These are phyloP conservation scores for Brenthis hecate DNA, from an alignment of 2,888 invertebrate species.

Conservation along the genomic window DNA sequence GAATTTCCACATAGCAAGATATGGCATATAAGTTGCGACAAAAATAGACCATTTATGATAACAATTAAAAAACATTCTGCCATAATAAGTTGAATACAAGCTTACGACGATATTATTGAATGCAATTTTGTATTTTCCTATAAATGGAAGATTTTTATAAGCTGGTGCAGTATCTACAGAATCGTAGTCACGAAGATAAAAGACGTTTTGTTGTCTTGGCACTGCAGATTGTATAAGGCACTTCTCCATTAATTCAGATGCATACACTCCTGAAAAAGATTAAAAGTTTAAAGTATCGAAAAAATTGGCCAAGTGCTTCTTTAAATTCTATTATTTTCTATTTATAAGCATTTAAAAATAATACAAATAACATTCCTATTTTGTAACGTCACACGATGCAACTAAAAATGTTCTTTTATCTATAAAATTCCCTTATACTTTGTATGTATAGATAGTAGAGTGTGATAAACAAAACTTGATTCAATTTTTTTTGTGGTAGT, in stretches of 20 bases:
- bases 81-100: constrained; percentile 63
- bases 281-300: not conserved
- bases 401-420: too few relatives aligned
- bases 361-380: too few relatives aligned
- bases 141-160: constrained; percentile 52
- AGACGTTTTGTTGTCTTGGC: constrained; percentile 30
- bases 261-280: constrained; percentile 42
- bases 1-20: constrained; percentile 34
- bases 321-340: too few relatives aligned
- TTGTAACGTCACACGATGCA: too few relatives aligned
- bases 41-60: constrained; percentile 80
- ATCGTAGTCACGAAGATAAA: constrained; percentile 55
- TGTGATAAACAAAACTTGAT: too few relatives aligned
- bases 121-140: constrained; percentile 43
- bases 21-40: constrained; percentile 71
- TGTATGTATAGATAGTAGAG: too few relatives aligned
- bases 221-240: constrained; percentile 42
- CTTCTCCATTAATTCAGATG: constrained; percentile 39
- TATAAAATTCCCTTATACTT: too few relatives aligned
- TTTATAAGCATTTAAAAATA: too few relatives aligned
- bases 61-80: constrained; percentile 83
- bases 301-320: not conserved
- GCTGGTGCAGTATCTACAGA: constrained; percentile 55
- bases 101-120: constrained; percentile 24
- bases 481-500: too few relatives aligned